These are phyloP conservation scores for Cheilosia pagana DNA, from an alignment of 2,888 invertebrate species.

Conservation along the genomic window DNA sequence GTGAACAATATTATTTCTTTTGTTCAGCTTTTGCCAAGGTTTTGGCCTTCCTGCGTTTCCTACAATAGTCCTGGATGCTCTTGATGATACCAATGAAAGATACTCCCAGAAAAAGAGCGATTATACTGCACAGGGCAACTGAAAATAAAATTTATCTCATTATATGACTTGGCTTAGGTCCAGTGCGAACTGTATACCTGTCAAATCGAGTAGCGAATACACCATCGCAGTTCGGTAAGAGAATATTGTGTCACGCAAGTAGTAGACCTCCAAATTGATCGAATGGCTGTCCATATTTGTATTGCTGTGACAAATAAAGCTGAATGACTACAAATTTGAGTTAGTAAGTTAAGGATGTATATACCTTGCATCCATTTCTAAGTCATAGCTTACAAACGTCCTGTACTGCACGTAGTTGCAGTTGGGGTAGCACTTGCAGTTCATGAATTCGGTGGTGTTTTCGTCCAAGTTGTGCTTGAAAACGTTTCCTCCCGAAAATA, in stretches of 20 bases:
- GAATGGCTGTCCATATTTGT: background rate
- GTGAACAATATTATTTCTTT: conserved; percentile 22
- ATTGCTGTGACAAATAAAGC: background rate
- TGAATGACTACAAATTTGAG: background rate
- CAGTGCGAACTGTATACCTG: conserved; percentile 73
- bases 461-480: conserved; percentile 76
- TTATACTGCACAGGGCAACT: conserved; percentile 79
- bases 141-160: conserved; percentile 2
- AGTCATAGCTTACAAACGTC: conserved; percentile 76
- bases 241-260: conserved; percentile 78
- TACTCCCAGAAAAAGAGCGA: conserved; percentile 78
- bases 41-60: conserved; percentile 25
- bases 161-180: background rate
- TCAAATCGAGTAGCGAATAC: conserved; percentile 77
- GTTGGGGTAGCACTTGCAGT: conserved; percentile 78
- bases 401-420: conserved; percentile 78
- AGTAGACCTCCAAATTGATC: conserved; percentile 77
- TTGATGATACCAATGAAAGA: conserved; percentile 78
- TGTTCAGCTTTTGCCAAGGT: background rate
- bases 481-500: conserved; percentile 77
- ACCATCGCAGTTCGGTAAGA: conserved; percentile 78
- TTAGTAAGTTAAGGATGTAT: background rate
- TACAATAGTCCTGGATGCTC: conserved; percentile 68
- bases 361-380: background rate
- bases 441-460: conserved; percentile 71